phyloP scores from a whole-genome alignment of 2,888 invertebrate species.

The Metellina segmentata region DNA sequence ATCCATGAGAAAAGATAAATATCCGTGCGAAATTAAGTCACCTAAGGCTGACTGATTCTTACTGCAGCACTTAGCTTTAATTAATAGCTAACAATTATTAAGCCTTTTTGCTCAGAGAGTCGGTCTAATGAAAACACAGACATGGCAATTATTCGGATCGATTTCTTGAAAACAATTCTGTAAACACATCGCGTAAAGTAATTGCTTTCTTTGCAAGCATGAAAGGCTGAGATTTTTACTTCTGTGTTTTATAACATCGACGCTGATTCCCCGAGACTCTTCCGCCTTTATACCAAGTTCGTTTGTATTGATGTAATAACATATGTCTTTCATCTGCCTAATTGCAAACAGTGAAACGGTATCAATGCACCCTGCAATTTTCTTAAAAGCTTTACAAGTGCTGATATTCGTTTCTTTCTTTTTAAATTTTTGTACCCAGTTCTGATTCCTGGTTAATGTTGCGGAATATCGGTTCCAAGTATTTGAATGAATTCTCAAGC shows the following conservation, averaged over 20 bases:
- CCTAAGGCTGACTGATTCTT: background rate
- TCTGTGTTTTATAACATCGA: background rate
- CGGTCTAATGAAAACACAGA: background rate
- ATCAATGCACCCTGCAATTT: background rate
- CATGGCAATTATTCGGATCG: background rate
- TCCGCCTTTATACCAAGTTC: background rate
- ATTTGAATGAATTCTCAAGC: background rate
- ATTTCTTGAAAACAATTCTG: background rate
- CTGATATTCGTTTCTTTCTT: background rate
- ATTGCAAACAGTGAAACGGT: background rate
- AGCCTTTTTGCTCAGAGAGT: background rate
- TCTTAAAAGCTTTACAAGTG: background rate
- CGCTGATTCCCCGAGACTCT: background rate
- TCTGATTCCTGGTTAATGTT: background rate
- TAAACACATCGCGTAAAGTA: background rate
- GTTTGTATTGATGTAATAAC: background rate
- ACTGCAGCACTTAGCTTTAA: background rate
- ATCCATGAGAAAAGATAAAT: conserved; percentile 1
- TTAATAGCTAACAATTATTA: background rate
- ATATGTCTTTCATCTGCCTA: conserved; percentile 1
- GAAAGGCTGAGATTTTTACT: background rate
- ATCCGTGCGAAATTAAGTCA: background rate
- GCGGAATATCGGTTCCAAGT: background rate
- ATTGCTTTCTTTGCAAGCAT: background rate
- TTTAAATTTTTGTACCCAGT: background rate